Conservation (phyloP, 2,888 invertebrate genomes). For the Zootermopsis nevadensis region DNA sequence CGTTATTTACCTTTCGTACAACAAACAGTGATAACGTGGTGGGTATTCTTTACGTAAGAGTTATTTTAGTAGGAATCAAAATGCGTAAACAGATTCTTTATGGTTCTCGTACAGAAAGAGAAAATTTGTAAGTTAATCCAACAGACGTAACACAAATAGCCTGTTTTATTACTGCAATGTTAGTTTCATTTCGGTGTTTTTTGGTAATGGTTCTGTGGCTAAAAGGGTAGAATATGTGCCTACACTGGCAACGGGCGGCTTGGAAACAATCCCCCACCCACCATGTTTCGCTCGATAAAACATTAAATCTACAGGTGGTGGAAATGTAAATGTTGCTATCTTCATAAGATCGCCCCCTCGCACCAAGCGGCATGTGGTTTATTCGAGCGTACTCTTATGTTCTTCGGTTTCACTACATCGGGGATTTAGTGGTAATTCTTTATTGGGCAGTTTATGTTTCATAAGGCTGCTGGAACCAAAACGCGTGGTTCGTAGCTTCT, state of each 20-base stretch:
- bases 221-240: background rate
- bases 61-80: too few species aligned
- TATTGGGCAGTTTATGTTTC: background rate
- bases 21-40: too few species aligned
- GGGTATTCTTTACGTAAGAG: too few species aligned
- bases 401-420: background rate
- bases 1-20: too few species aligned
- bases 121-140: too few species aligned
- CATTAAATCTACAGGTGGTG: constrained; percentile 32
- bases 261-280: constrained; percentile 24
- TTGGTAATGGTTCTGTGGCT: too few species aligned
- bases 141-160: too few species aligned
- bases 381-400: constrained; percentile 5
- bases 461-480: background rate
- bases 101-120: too few species aligned
- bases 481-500: too few species aligned
- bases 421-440: background rate
- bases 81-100: too few species aligned
- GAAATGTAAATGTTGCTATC: constrained; percentile 30
- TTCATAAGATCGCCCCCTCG: constrained; percentile 26
- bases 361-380: constrained; percentile 14
- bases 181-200: background rate
- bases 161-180: background rate
- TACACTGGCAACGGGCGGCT: background rate
- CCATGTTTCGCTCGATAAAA: constrained; percentile 21